phyloP scores from a whole-genome alignment of 2,113 vertebrate species.

The Erythrocercus mccallii region DNA sequence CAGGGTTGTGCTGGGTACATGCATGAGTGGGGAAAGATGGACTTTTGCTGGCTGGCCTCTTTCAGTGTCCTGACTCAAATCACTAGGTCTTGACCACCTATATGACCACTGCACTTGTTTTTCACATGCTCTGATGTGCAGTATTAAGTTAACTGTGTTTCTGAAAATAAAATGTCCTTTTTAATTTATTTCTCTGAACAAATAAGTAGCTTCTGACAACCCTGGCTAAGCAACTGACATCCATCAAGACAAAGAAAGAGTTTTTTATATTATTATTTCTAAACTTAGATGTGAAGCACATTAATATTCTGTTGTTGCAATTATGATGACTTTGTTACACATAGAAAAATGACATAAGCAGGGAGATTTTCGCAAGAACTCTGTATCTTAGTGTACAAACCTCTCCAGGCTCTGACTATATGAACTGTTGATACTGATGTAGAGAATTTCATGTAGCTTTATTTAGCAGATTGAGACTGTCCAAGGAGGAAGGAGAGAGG shows the following conservation, averaged over 20 bases:
- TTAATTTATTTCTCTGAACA: background rate
- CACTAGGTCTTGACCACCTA: background rate
- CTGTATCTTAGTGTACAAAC: background rate
- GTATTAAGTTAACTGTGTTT: background rate
- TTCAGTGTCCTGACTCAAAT: background rate
- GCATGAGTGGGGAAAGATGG: background rate
- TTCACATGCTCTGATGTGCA: background rate
- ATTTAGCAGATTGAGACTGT: constrained; percentile 23
- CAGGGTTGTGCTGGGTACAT: background rate
- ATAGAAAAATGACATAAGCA: constrained; percentile 17
- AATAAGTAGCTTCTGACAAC: background rate
- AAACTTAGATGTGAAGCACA: constrained; percentile 31
- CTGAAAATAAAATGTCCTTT: background rate
- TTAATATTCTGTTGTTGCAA: constrained; percentile 39
- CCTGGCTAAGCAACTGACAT: background rate
- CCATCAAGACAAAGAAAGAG: background rate
- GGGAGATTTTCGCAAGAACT: constrained; percentile 23
- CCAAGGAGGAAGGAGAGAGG: background rate
- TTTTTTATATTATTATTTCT: constrained; percentile 17
- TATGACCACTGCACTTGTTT: background rate
- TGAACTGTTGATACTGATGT: background rate
- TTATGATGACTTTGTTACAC: constrained; percentile 27
- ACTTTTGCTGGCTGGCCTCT: background rate
- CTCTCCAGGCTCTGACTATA: background rate
- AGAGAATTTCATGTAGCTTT: constrained; percentile 2